phyloP scores from a whole-genome alignment of 2,113 vertebrate species.

The Acinonyx jubatus region DNA sequence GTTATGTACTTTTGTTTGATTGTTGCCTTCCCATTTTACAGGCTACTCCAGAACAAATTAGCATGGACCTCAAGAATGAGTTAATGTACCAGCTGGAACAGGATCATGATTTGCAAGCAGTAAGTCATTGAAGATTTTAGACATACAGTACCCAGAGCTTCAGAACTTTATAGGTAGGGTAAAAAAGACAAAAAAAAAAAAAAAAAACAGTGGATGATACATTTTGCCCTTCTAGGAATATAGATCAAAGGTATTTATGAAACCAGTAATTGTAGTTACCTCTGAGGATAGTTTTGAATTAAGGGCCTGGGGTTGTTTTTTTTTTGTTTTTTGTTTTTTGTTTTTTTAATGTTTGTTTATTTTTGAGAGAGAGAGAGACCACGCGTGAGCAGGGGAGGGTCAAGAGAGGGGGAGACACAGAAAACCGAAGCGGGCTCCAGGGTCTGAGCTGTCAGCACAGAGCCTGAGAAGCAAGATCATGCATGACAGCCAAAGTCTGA shows the following conservation, averaged over 20 bases:
- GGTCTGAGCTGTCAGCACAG: no score
- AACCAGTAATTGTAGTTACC: background rate
- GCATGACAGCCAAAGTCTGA: no score
- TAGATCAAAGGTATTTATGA: background rate
- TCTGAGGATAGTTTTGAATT: background rate
- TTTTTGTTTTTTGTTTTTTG: no score
- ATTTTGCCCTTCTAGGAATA: background rate
- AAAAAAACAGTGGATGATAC: background rate
- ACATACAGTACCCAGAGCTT: background rate
- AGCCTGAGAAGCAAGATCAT: no score
- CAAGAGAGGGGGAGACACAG: no score
- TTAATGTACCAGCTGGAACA: constrained; percentile 90
- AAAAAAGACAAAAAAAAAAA: background rate
- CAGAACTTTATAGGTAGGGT: background rate
- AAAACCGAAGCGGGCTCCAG: no score
- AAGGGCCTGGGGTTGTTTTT: background rate
- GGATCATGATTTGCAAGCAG: constrained; percentile 90
- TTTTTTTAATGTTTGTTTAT: no score
- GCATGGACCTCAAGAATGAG: constrained; percentile 90
- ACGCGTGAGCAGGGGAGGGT: no score
- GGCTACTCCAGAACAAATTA: constrained; percentile 97
- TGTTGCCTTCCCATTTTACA: constrained; percentile 72
- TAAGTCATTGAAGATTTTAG: constrained; percentile 68
- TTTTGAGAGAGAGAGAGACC: no score
- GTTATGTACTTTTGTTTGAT: background rate